These are phyloP conservation scores for Standfussiana lucernea DNA, from an alignment of 2,888 invertebrate species.

Conservation along the genomic window DNA sequence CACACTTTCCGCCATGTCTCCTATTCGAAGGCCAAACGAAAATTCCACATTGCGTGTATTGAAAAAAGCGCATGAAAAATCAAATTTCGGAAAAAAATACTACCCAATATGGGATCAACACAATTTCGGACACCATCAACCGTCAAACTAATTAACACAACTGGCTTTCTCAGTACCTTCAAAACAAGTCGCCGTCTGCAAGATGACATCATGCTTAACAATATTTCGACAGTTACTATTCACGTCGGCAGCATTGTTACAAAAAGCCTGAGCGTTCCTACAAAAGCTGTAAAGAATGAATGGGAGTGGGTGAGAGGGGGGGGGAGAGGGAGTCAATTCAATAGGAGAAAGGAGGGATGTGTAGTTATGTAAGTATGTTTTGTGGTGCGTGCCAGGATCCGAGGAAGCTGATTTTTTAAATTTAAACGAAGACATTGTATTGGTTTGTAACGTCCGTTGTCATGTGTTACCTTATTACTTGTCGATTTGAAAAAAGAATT, in stretches of 20 bases:
- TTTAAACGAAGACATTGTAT: constrained; percentile 52
- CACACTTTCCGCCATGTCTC: not conserved
- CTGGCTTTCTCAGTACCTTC: constrained; percentile 54
- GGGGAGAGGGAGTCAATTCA: constrained; percentile 80
- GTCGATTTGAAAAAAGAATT: not conserved
- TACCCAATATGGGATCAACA: not conserved
- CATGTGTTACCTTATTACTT: not conserved
- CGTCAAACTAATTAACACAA: constrained; percentile 48
- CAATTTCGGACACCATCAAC: not conserved
- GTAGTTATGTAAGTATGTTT: constrained; percentile 87
- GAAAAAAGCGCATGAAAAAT: not conserved
- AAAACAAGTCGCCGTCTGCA: constrained; percentile 68
- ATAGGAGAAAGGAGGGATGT: constrained; percentile 86
- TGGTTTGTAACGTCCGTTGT: constrained; percentile 28
- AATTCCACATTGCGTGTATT: too few relatives aligned
- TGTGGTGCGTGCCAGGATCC: constrained; percentile 81
- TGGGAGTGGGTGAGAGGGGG: constrained; percentile 81
- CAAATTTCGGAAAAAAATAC: not conserved
- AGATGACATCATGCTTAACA: constrained; percentile 83
- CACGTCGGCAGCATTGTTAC: constrained; percentile 83
- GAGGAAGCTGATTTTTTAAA: constrained; percentile 64
- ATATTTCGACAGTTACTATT: constrained; percentile 88
- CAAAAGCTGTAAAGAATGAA: constrained; percentile 89
- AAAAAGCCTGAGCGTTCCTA: constrained; percentile 86
- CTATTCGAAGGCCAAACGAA: not conserved